phyloP scores from a whole-genome alignment of 2,113 vertebrate species.

The Parus major region DNA sequence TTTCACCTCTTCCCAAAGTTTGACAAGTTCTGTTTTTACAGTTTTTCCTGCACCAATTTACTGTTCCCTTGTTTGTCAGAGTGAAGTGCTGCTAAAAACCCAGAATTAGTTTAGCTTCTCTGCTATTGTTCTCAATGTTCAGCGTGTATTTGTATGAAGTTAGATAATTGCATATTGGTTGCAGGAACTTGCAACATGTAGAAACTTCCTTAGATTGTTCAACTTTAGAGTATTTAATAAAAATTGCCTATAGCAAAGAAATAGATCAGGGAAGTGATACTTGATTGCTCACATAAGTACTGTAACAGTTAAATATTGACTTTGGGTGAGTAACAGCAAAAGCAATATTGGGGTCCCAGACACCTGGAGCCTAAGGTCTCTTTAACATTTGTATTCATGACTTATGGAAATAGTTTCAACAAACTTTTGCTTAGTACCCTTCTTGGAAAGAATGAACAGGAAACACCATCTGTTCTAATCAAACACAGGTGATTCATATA shows the following conservation, averaged over 20 bases:
- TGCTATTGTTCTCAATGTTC: background rate
- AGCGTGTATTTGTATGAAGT: background rate
- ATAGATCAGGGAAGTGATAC: background rate
- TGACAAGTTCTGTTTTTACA: background rate
- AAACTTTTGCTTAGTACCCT: background rate
- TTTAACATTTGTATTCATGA: background rate
- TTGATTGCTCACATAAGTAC: background rate
- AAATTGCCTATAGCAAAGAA: background rate
- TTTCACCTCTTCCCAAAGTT: background rate
- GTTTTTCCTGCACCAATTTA: background rate
- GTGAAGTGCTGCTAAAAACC: background rate
- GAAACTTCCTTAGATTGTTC: background rate
- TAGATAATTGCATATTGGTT: background rate
- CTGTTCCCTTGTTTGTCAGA: background rate
- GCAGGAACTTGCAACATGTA: background rate
- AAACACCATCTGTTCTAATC: background rate
- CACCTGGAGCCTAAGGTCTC: background rate
- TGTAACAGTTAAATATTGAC: background rate
- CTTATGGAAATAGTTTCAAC: background rate
- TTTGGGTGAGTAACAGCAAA: background rate
- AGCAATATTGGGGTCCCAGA: background rate
- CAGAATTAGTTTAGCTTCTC: background rate
- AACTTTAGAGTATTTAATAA: background rate
- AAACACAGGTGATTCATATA: background rate
- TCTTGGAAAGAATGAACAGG: background rate